Evolutionary conservation across 2,888 invertebrate genomes (phyloP).

Genomic region (Tortrix viridana): DNA sequence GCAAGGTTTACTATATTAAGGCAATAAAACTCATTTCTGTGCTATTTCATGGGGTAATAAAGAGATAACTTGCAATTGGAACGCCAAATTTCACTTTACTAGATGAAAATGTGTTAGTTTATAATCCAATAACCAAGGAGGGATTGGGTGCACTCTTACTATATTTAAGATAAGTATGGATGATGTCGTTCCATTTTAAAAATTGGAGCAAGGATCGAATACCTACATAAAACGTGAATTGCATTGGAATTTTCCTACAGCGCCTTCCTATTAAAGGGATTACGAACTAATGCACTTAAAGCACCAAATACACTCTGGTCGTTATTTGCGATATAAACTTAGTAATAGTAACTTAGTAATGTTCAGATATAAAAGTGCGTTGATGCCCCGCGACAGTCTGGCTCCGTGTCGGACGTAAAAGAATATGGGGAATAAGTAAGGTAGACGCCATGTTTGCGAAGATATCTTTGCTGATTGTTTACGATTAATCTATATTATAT

Average conservation of each 20-base stretch:
- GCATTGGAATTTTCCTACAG: neutral
- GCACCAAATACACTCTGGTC: neutral
- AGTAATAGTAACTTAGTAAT: neutral
- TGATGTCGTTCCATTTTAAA: too few species aligned
- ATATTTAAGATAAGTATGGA: too few species aligned
- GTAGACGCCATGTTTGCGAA: conserved; percentile 2
- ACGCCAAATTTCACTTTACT: conserved; percentile 14
- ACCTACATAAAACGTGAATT: too few species aligned
- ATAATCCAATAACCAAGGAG: too few species aligned
- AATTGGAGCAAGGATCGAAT: too few species aligned
- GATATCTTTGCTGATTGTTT: too few species aligned
- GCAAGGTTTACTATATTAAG: conserved; percentile 11
- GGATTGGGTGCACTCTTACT: too few species aligned
- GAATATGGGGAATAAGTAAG: neutral
- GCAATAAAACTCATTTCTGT: conserved; percentile 29
- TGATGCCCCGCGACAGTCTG: conserved; percentile 27
- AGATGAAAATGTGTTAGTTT: conserved; percentile 8
- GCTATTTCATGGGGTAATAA: conserved; percentile 27
- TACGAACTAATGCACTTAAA: neutral
- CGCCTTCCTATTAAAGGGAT: too few species aligned
- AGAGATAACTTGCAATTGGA: conserved; percentile 18
- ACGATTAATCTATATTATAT: too few species aligned
- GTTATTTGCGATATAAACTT: conserved; percentile 2
- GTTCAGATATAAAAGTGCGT: neutral
- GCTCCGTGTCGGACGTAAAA: conserved; percentile 16